Conservation (phyloP, 2,888 invertebrate genomes). For the Nemurella pictetii region DNA sequence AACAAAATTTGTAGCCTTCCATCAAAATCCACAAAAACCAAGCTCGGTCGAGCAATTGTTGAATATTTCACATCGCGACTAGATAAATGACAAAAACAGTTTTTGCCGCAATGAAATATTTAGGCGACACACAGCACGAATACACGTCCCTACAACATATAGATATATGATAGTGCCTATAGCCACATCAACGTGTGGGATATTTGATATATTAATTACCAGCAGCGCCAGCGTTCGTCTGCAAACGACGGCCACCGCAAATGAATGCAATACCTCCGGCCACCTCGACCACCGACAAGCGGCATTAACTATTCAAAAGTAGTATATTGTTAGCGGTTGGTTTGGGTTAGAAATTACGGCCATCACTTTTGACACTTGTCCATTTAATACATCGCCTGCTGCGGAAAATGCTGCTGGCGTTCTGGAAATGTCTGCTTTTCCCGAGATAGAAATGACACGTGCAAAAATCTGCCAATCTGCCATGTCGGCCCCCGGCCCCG, state of each 20-base stretch:
- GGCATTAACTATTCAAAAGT: constrained; percentile 7
- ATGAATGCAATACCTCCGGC: not conserved
- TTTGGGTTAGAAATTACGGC: constrained; percentile 3
- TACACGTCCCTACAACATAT: not conserved
- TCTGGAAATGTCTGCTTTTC: not conserved
- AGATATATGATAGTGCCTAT: not conserved
- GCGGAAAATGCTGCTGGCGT: constrained; percentile 33
- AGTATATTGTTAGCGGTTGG: constrained; percentile 18
- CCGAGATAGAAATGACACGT: constrained; percentile 13
- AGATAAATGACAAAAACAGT: not conserved
- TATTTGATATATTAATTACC: constrained; percentile 23
- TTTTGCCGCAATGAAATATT: not conserved
- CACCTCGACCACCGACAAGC: not conserved
- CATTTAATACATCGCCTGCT: constrained; percentile 38
- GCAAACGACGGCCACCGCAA: not conserved
- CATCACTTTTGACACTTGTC: constrained; percentile 39
- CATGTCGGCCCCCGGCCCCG: not conserved
- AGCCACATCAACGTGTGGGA: constrained; percentile 5
- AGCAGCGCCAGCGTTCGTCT: not conserved
- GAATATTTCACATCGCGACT: not conserved
- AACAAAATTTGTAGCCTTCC: not conserved
- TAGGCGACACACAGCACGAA: not conserved
- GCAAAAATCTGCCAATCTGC: constrained; percentile 14
- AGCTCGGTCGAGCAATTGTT: not conserved
- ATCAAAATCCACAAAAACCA: not conserved